Conservation (phyloP, 2,797 vertebrate genomes). For the Hipposideros larvatus region DNA sequence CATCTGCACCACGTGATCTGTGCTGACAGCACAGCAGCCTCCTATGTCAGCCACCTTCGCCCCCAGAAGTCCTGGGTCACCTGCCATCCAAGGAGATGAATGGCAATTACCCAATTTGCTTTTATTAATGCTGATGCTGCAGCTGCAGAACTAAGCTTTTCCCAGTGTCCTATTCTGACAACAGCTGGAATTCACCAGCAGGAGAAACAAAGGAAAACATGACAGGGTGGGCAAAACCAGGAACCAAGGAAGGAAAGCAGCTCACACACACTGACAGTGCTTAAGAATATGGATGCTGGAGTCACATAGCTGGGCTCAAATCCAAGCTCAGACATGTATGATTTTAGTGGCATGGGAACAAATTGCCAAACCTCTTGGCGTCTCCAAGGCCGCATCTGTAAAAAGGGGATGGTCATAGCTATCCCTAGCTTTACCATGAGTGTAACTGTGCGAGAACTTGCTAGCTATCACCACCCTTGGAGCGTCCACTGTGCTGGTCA, state of each 20-base stretch:
- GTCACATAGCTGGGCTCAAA: background rate
- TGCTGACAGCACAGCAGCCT: background rate
- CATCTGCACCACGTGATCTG: conserved; percentile 55
- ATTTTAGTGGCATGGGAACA: background rate
- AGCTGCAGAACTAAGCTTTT: no score
- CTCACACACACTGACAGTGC: accelerated
- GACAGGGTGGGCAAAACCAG: background rate
- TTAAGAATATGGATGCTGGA: background rate
- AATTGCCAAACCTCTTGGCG: background rate
- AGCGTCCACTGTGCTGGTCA: background rate
- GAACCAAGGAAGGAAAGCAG: background rate
- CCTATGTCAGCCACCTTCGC: background rate
- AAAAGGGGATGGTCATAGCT: background rate
- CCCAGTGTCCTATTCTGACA: background rate
- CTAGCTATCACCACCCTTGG: accelerated
- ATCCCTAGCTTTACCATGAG: background rate
- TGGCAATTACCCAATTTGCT: background rate
- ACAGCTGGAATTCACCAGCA: background rate
- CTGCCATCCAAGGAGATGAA: background rate
- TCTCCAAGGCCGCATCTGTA: background rate
- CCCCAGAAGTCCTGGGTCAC: background rate
- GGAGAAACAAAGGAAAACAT: no score
- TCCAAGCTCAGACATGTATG: background rate
- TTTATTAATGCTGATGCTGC: accelerated
- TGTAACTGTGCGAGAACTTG: accelerated